A percentile compares a stretch with the other conserved stretches of the same genome.
These are phyloP conservation scores for Fregata magnificens DNA, from an alignment of 2,113 vertebrate genomes.

Conservation along the genomic window DNA sequence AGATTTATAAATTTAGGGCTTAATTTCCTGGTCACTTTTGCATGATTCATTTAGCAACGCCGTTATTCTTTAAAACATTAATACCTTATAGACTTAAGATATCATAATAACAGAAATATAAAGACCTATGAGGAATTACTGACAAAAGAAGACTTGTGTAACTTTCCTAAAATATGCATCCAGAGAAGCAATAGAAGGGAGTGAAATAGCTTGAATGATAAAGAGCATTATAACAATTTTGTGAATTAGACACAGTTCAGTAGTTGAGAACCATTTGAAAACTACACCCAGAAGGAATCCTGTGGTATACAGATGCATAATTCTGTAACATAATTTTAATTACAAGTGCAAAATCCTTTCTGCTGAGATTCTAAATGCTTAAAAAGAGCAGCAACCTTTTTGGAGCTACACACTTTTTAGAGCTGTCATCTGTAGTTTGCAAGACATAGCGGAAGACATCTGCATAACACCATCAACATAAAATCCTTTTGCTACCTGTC, in stretches of 20 bases:
- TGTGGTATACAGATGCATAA: background rate
- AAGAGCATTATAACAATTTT: background rate
- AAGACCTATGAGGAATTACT: background rate
- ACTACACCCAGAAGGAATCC: background rate
- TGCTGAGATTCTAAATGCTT: background rate
- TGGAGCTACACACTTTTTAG: background rate
- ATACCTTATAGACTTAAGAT: background rate
- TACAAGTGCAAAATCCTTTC: background rate
- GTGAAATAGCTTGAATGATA: background rate
- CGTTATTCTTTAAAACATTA: background rate
- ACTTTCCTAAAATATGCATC: background rate
- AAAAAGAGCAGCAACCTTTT: background rate
- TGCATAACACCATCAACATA: background rate
- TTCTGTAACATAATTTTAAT: background rate
- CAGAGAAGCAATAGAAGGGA: background rate
- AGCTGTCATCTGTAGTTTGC: slow-evolving; percentile 17
- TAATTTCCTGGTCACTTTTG: background rate
- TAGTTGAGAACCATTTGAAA: background rate
- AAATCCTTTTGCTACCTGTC: background rate
- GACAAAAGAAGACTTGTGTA: background rate
- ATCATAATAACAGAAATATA: background rate
- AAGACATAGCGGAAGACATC: background rate
- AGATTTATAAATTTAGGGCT: background rate
- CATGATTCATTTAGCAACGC: background rate
- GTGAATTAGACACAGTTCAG: background rate